Percentiles rank a stretch among this genome's conserved stretches.
phyloP scores from a whole-genome alignment of 2,113 vertebrate genomes.

The Oreocharis arfaki region DNA sequence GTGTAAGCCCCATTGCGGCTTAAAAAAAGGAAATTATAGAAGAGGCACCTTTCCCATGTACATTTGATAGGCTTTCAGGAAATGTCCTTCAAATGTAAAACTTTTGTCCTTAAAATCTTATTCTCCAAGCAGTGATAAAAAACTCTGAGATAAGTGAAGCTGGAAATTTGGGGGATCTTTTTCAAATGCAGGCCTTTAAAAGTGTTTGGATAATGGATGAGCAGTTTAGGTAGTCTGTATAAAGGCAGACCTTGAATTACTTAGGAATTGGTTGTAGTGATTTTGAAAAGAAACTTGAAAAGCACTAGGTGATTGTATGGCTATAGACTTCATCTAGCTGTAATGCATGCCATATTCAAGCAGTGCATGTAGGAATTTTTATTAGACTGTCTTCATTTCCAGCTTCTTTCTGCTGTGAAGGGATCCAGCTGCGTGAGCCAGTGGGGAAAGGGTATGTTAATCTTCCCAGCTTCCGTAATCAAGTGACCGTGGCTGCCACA shows the following conservation, averaged over 20 bases:
- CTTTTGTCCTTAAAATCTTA: background rate
- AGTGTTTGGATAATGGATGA: constrained; percentile 4
- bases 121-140: background rate
- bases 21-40: background rate
- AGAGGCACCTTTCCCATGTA: background rate
- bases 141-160: background rate
- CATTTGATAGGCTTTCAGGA: background rate
- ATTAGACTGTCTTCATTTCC: background rate
- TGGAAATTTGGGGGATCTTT: background rate
- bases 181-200: background rate
- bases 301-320: background rate
- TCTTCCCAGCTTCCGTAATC: background rate
- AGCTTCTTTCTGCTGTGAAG: background rate
- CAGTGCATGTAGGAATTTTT: constrained; percentile 19
- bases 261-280: background rate
- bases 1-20: background rate
- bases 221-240: background rate
- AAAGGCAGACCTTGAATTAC: background rate
- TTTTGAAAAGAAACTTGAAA: constrained; percentile 26
- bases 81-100: background rate
- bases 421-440: background rate
- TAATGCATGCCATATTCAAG: constrained; percentile 23
- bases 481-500: background rate
- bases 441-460: background rate
- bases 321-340: constrained; percentile 24